Percentiles rank a stretch among this genome's conserved stretches.
Evolutionary conservation across 1,140 invertebrate genomes (phyloP).

Genomic region (Drosophila saltans): DNA sequence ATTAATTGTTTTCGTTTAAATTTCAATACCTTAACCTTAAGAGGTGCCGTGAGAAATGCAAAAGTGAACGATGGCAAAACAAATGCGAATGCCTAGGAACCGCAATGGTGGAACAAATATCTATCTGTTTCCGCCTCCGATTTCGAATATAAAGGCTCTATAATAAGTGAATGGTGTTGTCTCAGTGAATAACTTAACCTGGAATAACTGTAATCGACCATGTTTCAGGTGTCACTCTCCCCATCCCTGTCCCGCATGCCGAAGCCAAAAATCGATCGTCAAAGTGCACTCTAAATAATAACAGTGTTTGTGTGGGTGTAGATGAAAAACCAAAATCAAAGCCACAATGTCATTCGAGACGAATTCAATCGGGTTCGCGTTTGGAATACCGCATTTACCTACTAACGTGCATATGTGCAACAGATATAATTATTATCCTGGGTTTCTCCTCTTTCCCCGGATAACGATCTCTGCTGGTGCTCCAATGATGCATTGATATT

Average conservation of each 20-base stretch:
- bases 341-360: not conserved
- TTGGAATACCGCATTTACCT: conserved; percentile 9
- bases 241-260: not conserved
- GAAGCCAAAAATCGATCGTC: not conserved
- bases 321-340: not conserved
- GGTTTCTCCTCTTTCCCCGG: not conserved
- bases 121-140: not conserved
- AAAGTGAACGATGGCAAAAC: conserved; percentile 3
- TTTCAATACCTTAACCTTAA: too few relatives aligned
- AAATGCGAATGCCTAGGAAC: not conserved
- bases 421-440: not conserved
- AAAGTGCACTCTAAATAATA: conserved; percentile 4
- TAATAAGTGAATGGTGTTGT: conserved; percentile 9
- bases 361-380: conserved; percentile 1
- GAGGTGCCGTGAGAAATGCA: not conserved
- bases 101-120: not conserved
- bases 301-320: conserved; percentile 3
- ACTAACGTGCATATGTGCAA: not conserved
- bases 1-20: not conserved
- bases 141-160: not conserved
- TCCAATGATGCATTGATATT: not conserved
- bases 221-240: not conserved
- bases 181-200: conserved; percentile 8
- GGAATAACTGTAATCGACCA: not conserved
- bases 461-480: not conserved